phyloP scores from a whole-genome alignment of 2,113 vertebrate genomes.

The Elaphurus davidianus region DNA sequence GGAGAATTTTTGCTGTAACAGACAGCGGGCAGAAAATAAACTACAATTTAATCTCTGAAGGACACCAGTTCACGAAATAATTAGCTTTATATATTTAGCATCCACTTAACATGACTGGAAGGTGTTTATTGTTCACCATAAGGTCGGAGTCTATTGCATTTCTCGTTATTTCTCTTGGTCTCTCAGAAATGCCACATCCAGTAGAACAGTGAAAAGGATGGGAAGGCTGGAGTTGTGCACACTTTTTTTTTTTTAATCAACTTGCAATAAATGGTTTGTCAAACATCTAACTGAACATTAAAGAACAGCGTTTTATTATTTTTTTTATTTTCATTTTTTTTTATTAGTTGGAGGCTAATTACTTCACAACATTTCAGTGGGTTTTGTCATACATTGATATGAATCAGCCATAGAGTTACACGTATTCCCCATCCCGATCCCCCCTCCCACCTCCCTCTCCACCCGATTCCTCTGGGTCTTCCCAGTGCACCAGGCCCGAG shows the following conservation, averaged over 20 bases:
- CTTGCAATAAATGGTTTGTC: neutral
- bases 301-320: neutral
- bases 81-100: slow-evolving; percentile 41
- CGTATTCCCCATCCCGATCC: too few relatives aligned
- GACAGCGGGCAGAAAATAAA: neutral
- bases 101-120: neutral
- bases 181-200: neutral
- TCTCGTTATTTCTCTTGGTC: slow-evolving; percentile 14
- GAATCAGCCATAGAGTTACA: too few relatives aligned
- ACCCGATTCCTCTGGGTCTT: too few relatives aligned
- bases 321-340: too few relatives aligned
- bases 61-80: slow-evolving; percentile 7
- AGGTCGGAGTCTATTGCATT: neutral
- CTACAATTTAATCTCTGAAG: slow-evolving; percentile 5
- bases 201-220: neutral
- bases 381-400: too few relatives aligned
- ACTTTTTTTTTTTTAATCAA: neutral
- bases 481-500: too few relatives aligned
- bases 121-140: neutral
- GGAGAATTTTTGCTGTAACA: neutral
- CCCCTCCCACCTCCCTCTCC: too few relatives aligned
- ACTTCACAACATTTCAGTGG: too few relatives aligned
- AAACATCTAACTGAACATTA: neutral
- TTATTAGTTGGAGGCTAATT: too few relatives aligned
- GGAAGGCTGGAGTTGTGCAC: too few relatives aligned